phyloP scores from a whole-genome alignment of 2,113 vertebrate species.

The Candoia aspera region DNA sequence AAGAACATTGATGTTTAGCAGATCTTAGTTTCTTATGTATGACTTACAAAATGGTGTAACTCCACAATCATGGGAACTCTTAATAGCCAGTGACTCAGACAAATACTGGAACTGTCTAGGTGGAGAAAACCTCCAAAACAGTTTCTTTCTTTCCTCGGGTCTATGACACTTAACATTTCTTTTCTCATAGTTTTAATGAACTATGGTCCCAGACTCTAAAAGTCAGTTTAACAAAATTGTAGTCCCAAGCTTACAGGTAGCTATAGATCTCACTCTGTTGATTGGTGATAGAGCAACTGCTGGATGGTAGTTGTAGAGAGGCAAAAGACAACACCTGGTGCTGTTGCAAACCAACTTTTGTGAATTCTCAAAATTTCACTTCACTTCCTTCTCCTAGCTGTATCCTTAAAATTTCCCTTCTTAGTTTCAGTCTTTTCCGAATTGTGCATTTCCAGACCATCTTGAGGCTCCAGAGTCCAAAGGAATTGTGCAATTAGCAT shows the following conservation, averaged over 20 bases:
- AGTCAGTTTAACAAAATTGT: background rate
- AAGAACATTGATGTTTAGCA: background rate
- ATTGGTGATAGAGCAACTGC: background rate
- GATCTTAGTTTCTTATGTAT: background rate
- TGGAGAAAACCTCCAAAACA: background rate
- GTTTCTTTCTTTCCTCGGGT: background rate
- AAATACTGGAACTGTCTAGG: background rate
- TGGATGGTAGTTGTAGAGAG: background rate
- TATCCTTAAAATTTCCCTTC: background rate
- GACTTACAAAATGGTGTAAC: background rate
- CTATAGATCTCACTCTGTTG: background rate
- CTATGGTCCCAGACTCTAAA: background rate
- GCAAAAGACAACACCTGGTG: background rate
- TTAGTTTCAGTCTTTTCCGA: background rate
- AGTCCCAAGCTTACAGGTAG: background rate
- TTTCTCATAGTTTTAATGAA: background rate
- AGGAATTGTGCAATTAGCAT: background rate
- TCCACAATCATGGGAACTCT: background rate
- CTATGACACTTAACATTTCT: background rate
- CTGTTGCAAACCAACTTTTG: background rate
- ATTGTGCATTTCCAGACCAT: background rate
- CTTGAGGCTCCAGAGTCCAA: background rate
- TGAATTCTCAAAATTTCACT: background rate
- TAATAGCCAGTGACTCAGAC: background rate
- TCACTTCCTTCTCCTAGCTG: background rate